Evolutionary conservation across 2,888 invertebrate species (phyloP), one percentile per base, ranked within the genome.

Genomic region (Euclidia mi): DNA sequence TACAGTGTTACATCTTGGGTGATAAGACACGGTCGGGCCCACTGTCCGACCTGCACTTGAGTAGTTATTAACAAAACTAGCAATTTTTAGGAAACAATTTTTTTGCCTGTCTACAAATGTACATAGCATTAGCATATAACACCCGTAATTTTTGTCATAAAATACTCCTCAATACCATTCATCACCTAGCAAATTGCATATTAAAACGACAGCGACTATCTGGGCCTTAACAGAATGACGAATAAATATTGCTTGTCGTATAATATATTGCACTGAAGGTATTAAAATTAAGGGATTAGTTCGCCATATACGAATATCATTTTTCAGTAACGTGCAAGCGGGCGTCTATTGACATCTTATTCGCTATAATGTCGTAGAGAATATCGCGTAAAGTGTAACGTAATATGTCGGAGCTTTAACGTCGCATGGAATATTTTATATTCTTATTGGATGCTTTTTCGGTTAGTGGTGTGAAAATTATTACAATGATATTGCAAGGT

Each of bases 191-290:
- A 49, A 40, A 49, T 56, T 45, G 15, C 17, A 48, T 48, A 52
- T 49, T 53, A 60, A 71, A 68, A 47, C 35, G 65, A 44, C 44
- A 68, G 42, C 38, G 53, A 47, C 52, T 53, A 48, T 57, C 38
- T 32, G 50, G 40, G 45, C 45, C 40, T 51, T 53, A 55, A 11
- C 65, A 34, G 55, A 71, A 38, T 57, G 72, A 64, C 59, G 59
- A 46, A 15, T 43, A 65, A 70, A 65, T 74, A 76, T 71, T 70
- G 68, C 64, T 45, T 32, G 44, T 44, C 43, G 56, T 58, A 46
- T 68, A 70, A 78, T 78, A 70, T 78, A 78, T 76, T 78, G 65
- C 65, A 74, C 61, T 62, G 56, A 64, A 72, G 65, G 47, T 78
- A 76, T 78, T 69, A 73, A 76, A 76, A 69, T 75, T 67, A 64